Conservation (phyloP, 1,140 invertebrate genomes). For the Drosophila sechellia region DNA sequence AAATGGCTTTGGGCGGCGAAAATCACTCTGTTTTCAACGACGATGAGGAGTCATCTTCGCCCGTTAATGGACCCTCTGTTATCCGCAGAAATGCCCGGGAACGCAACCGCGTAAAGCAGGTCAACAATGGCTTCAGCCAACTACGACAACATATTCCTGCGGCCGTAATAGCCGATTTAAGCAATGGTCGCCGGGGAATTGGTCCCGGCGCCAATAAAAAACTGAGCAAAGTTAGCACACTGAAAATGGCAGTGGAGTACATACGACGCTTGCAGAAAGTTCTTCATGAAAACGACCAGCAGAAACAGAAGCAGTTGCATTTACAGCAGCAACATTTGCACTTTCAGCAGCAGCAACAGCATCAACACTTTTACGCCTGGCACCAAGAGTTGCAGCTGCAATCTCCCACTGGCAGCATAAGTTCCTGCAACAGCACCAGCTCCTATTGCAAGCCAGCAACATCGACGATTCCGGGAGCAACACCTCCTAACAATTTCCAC, state of each 20-base stretch:
- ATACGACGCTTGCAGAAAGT: constrained; percentile 94
- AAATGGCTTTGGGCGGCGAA: constrained; percentile 48
- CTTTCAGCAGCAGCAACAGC: constrained; percentile 57
- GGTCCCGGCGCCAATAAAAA: constrained; percentile 90
- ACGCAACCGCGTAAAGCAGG: constrained; percentile 96
- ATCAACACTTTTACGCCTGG: constrained; percentile 49
- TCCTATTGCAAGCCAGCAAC: constrained; percentile 19
- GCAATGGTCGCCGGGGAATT: constrained; percentile 86
- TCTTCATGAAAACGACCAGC: constrained; percentile 85
- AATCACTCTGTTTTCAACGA: constrained; percentile 40
- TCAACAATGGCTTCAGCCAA: constrained; percentile 96
- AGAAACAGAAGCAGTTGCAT: constrained; percentile 18
- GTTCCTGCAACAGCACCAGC: constrained; percentile 43
- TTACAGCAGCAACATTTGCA: constrained; percentile 60
- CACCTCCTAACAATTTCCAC: neutral
- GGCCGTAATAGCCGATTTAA: constrained; percentile 89
- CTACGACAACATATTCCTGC: constrained; percentile 94
- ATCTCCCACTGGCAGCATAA: constrained; percentile 51
- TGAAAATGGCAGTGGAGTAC: constrained; percentile 97
- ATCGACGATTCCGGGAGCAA: constrained; percentile 20
- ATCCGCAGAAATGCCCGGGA: constrained; percentile 96
- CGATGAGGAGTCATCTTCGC: constrained; percentile 14
- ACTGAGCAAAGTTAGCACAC: constrained; percentile 97
- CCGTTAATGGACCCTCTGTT: constrained; percentile 86
- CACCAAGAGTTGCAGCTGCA: constrained; percentile 56